Evolutionary conservation across 2,797 vertebrate genomes (phyloP), one percentile per base, ranked within the genome.

Genomic region (Amblyraja radiata): DNA sequence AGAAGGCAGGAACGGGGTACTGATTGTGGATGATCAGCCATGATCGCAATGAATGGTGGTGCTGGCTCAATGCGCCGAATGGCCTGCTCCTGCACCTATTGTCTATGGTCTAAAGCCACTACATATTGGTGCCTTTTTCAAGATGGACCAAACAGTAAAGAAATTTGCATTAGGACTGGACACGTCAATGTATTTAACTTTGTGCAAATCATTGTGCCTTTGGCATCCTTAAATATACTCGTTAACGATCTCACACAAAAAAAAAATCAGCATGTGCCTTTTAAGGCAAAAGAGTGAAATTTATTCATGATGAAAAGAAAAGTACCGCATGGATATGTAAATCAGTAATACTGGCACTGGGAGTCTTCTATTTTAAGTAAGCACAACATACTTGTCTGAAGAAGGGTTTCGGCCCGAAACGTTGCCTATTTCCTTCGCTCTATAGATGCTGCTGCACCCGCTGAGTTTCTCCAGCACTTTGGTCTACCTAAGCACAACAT

Each of bases 401-500:
- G 46, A 46, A 46, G 46, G 46, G 46, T 46, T 46, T 46, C 4
- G 1, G 46, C 46, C 46, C 46, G 46, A 46, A 46, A 46, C 4
- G 4, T 46, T 46, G 46, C 2, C 46, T 46, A 4, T 46, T 46
- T 46, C 46, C 46, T 46, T 46, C 46, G 46, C 46, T 46, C 46
- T 46, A 46, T 46, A 46, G 46, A 46, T 46, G 46, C 4, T 46
- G 46, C 46, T 46, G 46, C 46, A 46, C 46, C 46, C 46, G 46
- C 46, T 46, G 46, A 2, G 46, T 46, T 46, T 46, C 46, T 46
- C 46, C 2, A 46, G 46, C 46, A 46, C 46, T 46, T 46, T 46
- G 2, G 46, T 46, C 46, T 46, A 46, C 46, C 46, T 58, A 93
- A 94, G 96, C 96, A 95, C 95, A 94, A 88, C 6, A 32, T 80